Conservation (phyloP, 2,888 invertebrate species). For the Halictus quadricinctus region DNA sequence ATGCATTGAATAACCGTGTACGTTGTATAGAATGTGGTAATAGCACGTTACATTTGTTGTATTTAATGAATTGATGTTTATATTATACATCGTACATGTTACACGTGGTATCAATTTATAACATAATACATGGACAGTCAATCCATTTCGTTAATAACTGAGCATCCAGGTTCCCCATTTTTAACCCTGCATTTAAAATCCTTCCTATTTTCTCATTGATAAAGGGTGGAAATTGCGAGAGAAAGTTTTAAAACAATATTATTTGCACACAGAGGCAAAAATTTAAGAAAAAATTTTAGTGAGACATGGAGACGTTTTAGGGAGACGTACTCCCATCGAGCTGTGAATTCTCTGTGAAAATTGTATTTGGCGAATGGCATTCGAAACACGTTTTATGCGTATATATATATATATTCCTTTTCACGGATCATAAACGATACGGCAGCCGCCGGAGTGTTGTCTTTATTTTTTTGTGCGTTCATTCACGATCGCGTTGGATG, state of each 20-base stretch:
- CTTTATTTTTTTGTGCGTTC: slow-evolving; percentile 33
- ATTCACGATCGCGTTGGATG: slow-evolving; percentile 18
- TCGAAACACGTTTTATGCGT: background rate
- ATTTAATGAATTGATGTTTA: background rate
- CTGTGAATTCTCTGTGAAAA: background rate
- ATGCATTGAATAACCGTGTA: background rate
- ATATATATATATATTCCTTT: background rate
- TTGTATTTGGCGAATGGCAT: slow-evolving; percentile 7
- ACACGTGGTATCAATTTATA: background rate
- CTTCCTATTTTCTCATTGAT: too few relatives aligned
- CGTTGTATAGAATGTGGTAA: background rate
- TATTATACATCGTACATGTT: background rate
- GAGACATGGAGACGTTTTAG: background rate
- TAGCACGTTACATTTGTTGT: background rate
- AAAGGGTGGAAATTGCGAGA: too few relatives aligned
- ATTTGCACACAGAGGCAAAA: background rate
- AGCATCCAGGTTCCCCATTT: too few relatives aligned
- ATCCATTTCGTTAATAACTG: too few relatives aligned
- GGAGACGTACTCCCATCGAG: background rate
- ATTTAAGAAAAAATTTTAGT: background rate
- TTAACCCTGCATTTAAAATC: too few relatives aligned
- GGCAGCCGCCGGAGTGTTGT: background rate
- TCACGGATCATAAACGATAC: slow-evolving; percentile 18
- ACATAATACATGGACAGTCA: background rate
- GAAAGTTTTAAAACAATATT: background rate